Percentiles rank a stretch among this genome's conserved stretches.
Conservation (phyloP, 2,888 invertebrate genomes). For the Tetanocera ferruginea region DNA sequence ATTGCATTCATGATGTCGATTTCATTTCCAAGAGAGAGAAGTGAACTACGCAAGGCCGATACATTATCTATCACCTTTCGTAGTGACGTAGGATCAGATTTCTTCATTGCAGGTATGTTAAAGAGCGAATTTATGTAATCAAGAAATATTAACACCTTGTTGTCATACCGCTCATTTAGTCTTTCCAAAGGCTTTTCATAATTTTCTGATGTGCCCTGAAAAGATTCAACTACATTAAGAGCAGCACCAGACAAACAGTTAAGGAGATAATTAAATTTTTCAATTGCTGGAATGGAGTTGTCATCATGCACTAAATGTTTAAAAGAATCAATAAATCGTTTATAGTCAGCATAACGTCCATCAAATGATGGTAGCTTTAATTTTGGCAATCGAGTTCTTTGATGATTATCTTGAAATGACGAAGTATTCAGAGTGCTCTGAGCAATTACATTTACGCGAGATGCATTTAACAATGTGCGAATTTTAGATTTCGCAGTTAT, state of each 20-base stretch:
- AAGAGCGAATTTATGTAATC: background rate
- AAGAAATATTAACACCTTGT: background rate
- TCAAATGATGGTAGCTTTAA: too few species aligned
- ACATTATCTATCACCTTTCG: too few species aligned
- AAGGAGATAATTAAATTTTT: background rate
- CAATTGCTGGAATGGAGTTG: background rate
- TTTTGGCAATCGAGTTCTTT: too few species aligned
- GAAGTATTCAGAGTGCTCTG: too few species aligned
- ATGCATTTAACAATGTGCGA: too few species aligned
- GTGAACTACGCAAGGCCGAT: too few species aligned
- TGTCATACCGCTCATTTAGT: background rate
- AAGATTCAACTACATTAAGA: background rate
- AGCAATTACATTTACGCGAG: too few species aligned
- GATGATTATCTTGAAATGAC: too few species aligned
- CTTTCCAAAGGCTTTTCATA: background rate
- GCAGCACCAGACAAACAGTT: background rate
- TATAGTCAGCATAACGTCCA: background rate
- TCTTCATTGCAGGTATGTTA: background rate
- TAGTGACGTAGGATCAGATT: too few species aligned
- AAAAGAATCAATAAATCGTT: background rate
- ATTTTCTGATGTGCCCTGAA: background rate
- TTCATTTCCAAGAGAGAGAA: background rate
- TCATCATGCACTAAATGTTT: background rate
- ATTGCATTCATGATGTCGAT: too few species aligned
- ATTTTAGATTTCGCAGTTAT: too few species aligned